Evolutionary conservation across 2,888 invertebrate species (phyloP).

Genomic region (Ditula angustiorana): DNA sequence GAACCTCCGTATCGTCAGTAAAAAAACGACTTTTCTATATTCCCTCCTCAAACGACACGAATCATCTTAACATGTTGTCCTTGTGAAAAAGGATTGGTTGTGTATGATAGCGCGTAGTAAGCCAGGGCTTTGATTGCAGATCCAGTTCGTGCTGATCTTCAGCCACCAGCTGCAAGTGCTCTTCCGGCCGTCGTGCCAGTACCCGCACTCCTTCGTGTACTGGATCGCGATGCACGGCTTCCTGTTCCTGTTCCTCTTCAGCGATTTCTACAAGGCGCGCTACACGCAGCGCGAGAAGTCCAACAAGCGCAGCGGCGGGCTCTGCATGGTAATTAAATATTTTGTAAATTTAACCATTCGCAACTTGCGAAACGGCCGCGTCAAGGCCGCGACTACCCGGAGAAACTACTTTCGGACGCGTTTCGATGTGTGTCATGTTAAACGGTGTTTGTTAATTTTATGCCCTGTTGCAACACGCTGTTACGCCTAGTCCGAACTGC

Average conservation of each 20-base stretch:
- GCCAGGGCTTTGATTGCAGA: too few species aligned
- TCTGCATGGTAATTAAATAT: slow-evolving; percentile 88
- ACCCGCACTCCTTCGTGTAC: slow-evolving; percentile 95
- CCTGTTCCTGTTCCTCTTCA: slow-evolving; percentile 97
- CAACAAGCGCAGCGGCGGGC: slow-evolving; percentile 64
- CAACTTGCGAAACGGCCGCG: slow-evolving; percentile 27
- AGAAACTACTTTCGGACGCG: slow-evolving; percentile 41
- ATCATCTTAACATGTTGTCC: too few species aligned
- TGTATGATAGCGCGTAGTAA: too few species aligned
- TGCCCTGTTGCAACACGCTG: slow-evolving; percentile 24
- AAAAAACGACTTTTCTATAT: too few species aligned
- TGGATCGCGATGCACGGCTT: slow-evolving; percentile 98
- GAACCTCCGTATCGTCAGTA: too few species aligned
- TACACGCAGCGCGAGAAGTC: slow-evolving; percentile 84
- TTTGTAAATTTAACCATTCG: slow-evolving; percentile 18
- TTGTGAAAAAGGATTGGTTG: too few species aligned
- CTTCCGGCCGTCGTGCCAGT: slow-evolving; percentile 96
- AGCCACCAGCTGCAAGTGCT: slow-evolving; percentile 96
- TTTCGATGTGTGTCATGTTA: slow-evolving; percentile 37
- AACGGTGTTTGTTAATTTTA: slow-evolving; percentile 32
- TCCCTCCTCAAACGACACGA: too few species aligned
- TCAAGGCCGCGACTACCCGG: slow-evolving; percentile 31
- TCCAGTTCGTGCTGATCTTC: slow-evolving; percentile 97
- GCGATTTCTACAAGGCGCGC: slow-evolving; percentile 96
- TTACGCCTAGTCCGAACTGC: neutral